Conservation (phyloP, 1,140 invertebrate genomes). For the Trichonephila inaurata region DNA sequence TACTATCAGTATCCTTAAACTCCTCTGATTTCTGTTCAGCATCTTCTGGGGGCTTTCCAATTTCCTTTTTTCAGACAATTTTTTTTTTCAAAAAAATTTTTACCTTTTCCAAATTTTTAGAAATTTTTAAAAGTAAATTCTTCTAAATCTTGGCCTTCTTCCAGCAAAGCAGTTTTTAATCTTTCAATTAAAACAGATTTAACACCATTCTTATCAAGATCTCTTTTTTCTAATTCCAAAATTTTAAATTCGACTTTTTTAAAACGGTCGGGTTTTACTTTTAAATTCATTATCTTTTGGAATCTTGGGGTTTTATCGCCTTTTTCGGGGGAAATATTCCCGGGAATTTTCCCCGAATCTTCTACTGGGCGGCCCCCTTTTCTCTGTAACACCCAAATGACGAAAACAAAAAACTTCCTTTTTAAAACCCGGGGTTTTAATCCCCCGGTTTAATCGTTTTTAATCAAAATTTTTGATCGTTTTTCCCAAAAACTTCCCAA, state of each 20-base stretch:
- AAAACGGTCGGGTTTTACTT: conserved; percentile 90
- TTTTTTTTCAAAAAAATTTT: neutral
- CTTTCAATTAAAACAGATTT: conserved; percentile 93
- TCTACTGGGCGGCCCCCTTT: no score
- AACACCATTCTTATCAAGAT: conserved; percentile 92
- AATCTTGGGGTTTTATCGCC: no score
- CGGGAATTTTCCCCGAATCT: no score
- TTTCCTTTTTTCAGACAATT: conserved; percentile 31
- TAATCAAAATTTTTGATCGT: no score
- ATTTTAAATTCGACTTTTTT: conserved; percentile 92
- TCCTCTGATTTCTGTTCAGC: neutral
- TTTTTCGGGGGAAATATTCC: no score
- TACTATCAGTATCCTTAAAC: conserved; percentile 5
- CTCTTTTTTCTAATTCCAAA: conserved; percentile 93
- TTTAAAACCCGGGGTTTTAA: no score
- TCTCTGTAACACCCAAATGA: no score
- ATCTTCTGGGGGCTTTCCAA: neutral
- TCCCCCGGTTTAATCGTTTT: no score
- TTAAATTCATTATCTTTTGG: conserved; percentile 50
- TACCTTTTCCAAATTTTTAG: neutral
- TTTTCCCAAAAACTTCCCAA: no score
- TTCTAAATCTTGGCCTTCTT: conserved; percentile 87
- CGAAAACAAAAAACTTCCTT: no score
- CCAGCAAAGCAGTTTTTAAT: conserved; percentile 85
- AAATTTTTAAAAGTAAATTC: conserved; percentile 80